Base-by-base conservation (phyloP, 2,797 vertebrate species). In the Sphenodon punctatus region DNA sequence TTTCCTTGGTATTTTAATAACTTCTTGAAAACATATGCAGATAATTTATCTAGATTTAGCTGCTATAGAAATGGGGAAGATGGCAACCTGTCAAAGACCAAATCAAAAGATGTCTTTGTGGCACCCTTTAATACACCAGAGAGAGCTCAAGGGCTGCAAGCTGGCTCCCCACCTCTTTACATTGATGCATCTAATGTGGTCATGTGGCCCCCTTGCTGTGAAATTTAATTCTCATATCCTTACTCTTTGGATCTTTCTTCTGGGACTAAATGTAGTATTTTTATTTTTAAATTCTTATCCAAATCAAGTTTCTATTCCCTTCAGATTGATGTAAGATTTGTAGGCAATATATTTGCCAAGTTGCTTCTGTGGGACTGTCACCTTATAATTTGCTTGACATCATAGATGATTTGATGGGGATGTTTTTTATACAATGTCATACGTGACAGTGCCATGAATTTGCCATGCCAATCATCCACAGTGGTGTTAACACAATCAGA, bases 21-120 rank as follows among this genome's bases (percentile, higher is more conserved):
- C 67, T 90, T 74, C 58, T n/a, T 88, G 76, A 89, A 85, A 89
- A 68, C 41, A 78, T 38, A 70, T 61, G 59, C 23, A 86, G 87
- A 90, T 78, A 45, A 88, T 78, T 81, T 86, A 82, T 82, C 79
- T 81, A 78, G 25, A 43, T 78, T 89, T 92, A 89, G 70, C 53
- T 84, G 30, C 55, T 83, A 69, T 46, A 67, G 19, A 55, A 90
- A 84, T 42, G 76, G 56, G 87, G 68, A 83, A 89, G 84, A 91
- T 81, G 87, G 83, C 56, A 86, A 80, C 53, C 38, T 85, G 61
- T 83, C 86, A 89, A 89, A 75, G 66, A 76, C 61, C 30, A 92
- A 85, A 85, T 85, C 45, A 80, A 43, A 87, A 89, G n/a, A 78
- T 83, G 34, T 87, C 56, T 71, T 84, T 77, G 70, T 25, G 82